Evolutionary conservation across 2,113 vertebrate genomes (phyloP), one percentile per base, ranked within the genome.

Genomic region (Neofelis nebulosa): DNA sequence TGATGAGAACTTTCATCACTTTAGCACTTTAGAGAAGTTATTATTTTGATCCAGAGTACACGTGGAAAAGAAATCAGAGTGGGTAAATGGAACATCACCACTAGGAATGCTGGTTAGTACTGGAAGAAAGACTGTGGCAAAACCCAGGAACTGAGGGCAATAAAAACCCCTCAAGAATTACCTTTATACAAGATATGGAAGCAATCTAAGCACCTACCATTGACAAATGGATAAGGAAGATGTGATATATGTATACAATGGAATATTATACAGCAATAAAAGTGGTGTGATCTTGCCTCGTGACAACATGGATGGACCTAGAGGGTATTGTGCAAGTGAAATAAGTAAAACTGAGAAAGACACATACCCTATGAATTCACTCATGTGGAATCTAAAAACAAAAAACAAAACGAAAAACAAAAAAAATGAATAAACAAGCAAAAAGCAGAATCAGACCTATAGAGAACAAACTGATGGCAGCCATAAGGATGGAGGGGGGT

Each of bases 101-200:
- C 89, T 97, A 98, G 0, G 98, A 99, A 95, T 98, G 98, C 91
- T 80, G 98, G 82, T 61, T 61, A 61, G 57, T 98, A 99, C 89
- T 52, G 98, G 1, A 98, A 99, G 98, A 98, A 99, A 91, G 98
- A 99, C 84, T 87, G 98, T 96, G 95, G 97, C 93, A 99, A 99
- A 97, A 97, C 98, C 98, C 95, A 99, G 98, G 85, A 98, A 98
- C 6, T 99, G 98, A 0, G 98, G 98, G 7, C 98, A 98, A 98
- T 99, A 90, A 85, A 98, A 73, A 73, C 7, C 5, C 31, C 16
- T 61, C 65, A 36, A 81, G 45, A 88, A 48, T 94, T 52, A 52
- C 61, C 63, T 94, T 88, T 80, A 74, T 74, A 25, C 38, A 74
- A 74, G 71, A 45, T 45, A 69, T 69, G 33, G n/a, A 36, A 36